Percentiles rank a stretch among this genome's conserved stretches.
Conservation (phyloP, 2,113 vertebrate species). For the Cyphomyrus plagiostoma region DNA sequence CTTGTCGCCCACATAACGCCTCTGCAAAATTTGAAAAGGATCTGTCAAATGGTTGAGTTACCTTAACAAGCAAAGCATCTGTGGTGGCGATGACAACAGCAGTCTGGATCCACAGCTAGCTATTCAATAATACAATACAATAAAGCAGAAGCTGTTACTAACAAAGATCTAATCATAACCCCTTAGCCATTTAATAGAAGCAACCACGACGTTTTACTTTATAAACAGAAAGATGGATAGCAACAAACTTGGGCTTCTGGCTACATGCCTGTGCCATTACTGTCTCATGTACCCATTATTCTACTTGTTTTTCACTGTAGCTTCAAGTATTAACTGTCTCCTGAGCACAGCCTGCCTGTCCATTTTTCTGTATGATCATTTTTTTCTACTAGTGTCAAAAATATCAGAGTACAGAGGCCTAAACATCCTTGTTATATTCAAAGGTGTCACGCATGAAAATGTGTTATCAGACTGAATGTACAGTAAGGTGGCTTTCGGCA, state of each 20-base stretch:
- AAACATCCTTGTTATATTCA: background rate
- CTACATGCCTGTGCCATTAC: background rate
- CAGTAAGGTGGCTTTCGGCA: background rate
- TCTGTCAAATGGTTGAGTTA: background rate
- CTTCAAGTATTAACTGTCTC: background rate
- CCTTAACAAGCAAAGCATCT: background rate
- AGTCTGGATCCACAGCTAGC: background rate
- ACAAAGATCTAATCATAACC: background rate
- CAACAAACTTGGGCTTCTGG: background rate
- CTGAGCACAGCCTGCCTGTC: background rate
- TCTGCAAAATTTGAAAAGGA: background rate
- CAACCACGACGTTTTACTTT: background rate
- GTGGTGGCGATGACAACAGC: background rate
- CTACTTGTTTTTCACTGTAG: background rate
- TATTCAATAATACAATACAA: background rate
- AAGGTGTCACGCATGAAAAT: background rate
- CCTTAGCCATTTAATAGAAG: background rate
- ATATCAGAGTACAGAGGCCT: background rate
- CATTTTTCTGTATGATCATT: background rate
- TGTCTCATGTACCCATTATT: background rate
- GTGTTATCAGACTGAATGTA: background rate
- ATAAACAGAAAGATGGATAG: background rate
- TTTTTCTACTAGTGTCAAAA: background rate
- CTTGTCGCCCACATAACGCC: background rate
- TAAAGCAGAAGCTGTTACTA: background rate